Conservation (phyloP, 2,113 vertebrate genomes). For the Taurulus bubalis region DNA sequence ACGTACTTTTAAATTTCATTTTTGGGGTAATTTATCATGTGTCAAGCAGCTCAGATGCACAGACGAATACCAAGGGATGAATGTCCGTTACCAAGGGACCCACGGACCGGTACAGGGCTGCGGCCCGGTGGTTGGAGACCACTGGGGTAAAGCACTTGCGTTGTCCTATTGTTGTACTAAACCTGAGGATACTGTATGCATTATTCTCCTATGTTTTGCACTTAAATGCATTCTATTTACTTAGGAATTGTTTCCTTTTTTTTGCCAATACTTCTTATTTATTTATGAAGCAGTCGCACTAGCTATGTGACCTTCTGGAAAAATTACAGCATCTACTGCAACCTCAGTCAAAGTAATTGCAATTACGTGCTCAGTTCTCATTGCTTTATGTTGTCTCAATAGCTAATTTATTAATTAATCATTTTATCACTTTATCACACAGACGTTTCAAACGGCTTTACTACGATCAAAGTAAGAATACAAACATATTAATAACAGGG, state of each 20-base stretch:
- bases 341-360: neutral
- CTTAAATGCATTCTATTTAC: neutral
- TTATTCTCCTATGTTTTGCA: neutral
- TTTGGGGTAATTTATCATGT: too few species aligned
- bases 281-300: neutral
- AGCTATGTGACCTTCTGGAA: neutral
- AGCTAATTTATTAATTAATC: neutral
- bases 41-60: too few species aligned
- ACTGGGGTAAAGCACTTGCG: too few species aligned
- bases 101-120: too few species aligned
- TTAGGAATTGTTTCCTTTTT: neutral
- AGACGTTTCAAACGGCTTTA: neutral
- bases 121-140: too few species aligned
- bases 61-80: too few species aligned
- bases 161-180: neutral
- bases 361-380: neutral
- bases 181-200: neutral
- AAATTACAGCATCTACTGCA: neutral
- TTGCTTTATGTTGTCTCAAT: conserved; percentile 4
- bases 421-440: neutral
- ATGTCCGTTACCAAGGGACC: too few species aligned
- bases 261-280: neutral
- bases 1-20: too few species aligned
- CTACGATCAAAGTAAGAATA: conserved; percentile 3
- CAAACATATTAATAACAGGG: neutral